These are phyloP conservation scores for Synanthedon formicaeformis DNA, from an alignment of 2,888 invertebrate species.

Conservation along the genomic window DNA sequence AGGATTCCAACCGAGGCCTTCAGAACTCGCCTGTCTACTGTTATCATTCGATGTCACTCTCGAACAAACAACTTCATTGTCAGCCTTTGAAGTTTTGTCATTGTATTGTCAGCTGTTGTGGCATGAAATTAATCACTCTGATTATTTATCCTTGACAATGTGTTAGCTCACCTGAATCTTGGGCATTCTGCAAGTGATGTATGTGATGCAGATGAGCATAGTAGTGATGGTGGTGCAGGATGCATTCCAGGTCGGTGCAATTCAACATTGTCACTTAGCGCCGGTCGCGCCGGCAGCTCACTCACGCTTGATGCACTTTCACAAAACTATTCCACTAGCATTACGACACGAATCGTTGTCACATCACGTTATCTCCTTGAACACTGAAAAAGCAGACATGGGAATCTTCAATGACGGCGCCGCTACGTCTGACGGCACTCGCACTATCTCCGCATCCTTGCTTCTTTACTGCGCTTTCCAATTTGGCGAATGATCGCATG, in stretches of 20 bases:
- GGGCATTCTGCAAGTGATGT: slow-evolving; percentile 75
- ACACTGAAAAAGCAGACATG: slow-evolving; percentile 37
- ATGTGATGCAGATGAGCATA: slow-evolving; percentile 80
- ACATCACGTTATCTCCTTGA: slow-evolving; percentile 65
- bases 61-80: slow-evolving; percentile 51
- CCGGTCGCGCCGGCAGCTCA: slow-evolving; percentile 44
- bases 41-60: slow-evolving; percentile 30
- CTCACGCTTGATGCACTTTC: slow-evolving; percentile 64
- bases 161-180: slow-evolving; percentile 68
- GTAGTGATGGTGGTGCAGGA: slow-evolving; percentile 80
- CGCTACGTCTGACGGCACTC: slow-evolving; percentile 40
- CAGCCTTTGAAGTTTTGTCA: slow-evolving; percentile 25
- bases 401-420: slow-evolving; percentile 30
- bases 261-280: slow-evolving; percentile 74
- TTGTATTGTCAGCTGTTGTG: slow-evolving; percentile 31
- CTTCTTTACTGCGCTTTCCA: slow-evolving; percentile 30
- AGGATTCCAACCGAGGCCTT: slow-evolving; percentile 25
- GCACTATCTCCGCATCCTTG: slow-evolving; percentile 21
- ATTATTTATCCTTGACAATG: not conserved
- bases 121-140: slow-evolving; percentile 11
- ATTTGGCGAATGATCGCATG: slow-evolving; percentile 30
- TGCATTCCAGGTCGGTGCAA: slow-evolving; percentile 83
- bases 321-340: slow-evolving; percentile 67
- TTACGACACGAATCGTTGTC: slow-evolving; percentile 57
- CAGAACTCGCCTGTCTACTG: slow-evolving; percentile 24